Evolutionary conservation across 2,888 invertebrate species (phyloP), one percentile per base, ranked within the genome.

Genomic region (Dyspetes luteomarginatus): DNA sequence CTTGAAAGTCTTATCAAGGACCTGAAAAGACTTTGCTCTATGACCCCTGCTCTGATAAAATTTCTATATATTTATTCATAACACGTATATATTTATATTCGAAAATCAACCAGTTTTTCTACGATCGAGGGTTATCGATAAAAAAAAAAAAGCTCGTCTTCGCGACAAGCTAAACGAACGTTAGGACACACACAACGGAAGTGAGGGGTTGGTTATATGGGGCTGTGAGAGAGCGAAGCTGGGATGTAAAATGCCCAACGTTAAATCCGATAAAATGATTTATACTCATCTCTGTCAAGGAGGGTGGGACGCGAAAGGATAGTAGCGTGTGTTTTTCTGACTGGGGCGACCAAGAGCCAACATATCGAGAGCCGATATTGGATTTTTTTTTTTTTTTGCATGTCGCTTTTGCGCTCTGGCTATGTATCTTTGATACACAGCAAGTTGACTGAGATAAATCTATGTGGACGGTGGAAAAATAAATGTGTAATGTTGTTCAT

Each of bases 261-360:
- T 68, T 81, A 73, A 81, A 81, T 81, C 81, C 81, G 77, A 77
- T 81, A 73, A 56, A 77, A 81, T 81, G 81, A 81, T 81, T 77
- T 81, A 81, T 81, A 77, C 41, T 56, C 68, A 62, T 67, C 58
- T n/a, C 50, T 56, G 43, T 55, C 52, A 36, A 43, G 15, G 9
- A 26, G 55, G 43, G 28, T 43, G 9, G 24, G 43, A 19, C 50
- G 65, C 15, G 12, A 64, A 67, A 55, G 28, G 45, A 9, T 41
- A 65, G 55, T 48, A 81, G 62, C 72, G 55, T 67, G 67, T 73
- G 68, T 71, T 77, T 77, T 30, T 48, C 58, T 24, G 72, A 56
- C 62, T 77, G 56, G 60, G 15, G 28, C 68, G 28, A 50, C 52
- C 43, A 17, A 58, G 30, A 69, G 41, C 43, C 58, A 55, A 15